These are phyloP conservation scores for Cyprinodon variegatus DNA, from an alignment of 2,113 vertebrate species.

Conservation along the genomic window DNA sequence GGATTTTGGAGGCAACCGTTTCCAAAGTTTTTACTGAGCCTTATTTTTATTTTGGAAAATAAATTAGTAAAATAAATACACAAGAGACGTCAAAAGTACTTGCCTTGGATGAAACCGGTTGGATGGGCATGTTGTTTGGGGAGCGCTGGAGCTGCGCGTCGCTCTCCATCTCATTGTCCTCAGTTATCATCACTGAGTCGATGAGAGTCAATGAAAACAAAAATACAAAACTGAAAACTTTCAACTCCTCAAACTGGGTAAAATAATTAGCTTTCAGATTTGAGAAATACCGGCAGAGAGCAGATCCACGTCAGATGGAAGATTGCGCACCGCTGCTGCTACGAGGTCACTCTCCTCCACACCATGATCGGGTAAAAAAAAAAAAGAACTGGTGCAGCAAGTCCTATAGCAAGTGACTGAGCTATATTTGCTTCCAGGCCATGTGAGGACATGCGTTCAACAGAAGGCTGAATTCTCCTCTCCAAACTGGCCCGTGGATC, in stretches of 20 bases:
- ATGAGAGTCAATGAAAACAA: neutral
- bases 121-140: slow-evolving; percentile 80
- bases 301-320: slow-evolving; percentile 35
- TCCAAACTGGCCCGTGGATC: neutral
- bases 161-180: slow-evolving; percentile 85
- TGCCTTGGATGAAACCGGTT: slow-evolving; percentile 85
- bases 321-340: slow-evolving; percentile 41
- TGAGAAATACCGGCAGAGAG: slow-evolving; percentile 5
- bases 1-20: neutral
- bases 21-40: neutral
- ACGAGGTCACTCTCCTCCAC: slow-evolving; percentile 7
- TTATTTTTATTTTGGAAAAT: neutral
- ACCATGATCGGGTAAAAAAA: neutral
- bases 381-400: neutral
- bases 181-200: slow-evolving; percentile 75
- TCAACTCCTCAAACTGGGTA: slow-evolving; percentile 30
- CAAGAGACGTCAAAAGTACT: slow-evolving; percentile 30
- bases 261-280: slow-evolving; percentile 7
- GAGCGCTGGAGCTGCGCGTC: slow-evolving; percentile 81
- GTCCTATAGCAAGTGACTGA: neutral
- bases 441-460: slow-evolving; percentile 6
- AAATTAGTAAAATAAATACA: neutral
- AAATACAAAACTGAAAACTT: slow-evolving; percentile 6
- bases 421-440: slow-evolving; percentile 2
- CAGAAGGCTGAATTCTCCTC: neutral